Conservation (phyloP, 2,113 vertebrate species). For the Pelobates fuscus region DNA sequence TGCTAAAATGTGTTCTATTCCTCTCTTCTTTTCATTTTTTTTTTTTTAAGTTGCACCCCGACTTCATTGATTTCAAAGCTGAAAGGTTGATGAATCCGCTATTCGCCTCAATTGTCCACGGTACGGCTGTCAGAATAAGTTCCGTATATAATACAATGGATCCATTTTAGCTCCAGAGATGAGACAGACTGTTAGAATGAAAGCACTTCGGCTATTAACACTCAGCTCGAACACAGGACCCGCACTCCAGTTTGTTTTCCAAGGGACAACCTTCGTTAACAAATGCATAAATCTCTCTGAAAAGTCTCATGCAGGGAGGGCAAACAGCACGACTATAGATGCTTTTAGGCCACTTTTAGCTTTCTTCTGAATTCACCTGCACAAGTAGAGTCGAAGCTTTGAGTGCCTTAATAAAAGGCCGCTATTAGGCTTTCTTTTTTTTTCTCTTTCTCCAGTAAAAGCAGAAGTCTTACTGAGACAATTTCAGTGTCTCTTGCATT, state of each 20-base stretch:
- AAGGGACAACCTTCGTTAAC: conserved; percentile 51
- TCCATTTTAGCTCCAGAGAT: conserved; percentile 20
- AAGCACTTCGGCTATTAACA: conserved; percentile 59
- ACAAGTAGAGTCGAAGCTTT: conserved; percentile 66
- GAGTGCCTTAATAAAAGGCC: conserved; percentile 73
- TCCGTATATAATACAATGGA: conserved; percentile 48
- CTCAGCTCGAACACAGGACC: conserved; percentile 60
- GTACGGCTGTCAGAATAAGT: conserved; percentile 38
- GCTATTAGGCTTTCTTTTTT: conserved; percentile 68
- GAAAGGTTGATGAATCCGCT: no score
- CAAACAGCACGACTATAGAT: conserved; percentile 62
- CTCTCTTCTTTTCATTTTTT: neutral
- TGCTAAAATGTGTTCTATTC: no score
- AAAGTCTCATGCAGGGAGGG: conserved; percentile 54
- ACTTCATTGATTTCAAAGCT: neutral
- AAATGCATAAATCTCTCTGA: conserved; percentile 53
- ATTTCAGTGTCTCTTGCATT: conserved; percentile 66
- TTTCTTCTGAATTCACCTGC: conserved; percentile 62
- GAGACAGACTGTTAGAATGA: conserved; percentile 34
- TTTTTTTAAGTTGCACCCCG: neutral
- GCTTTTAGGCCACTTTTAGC: conserved; percentile 67
- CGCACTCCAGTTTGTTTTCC: conserved; percentile 56
- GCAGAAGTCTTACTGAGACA: conserved; percentile 59
- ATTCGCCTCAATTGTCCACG: neutral
- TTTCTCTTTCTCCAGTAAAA: conserved; percentile 53